Evolutionary conservation across 2,797 vertebrate genomes (phyloP).

Genomic region (Eptatretus atami): DNA sequence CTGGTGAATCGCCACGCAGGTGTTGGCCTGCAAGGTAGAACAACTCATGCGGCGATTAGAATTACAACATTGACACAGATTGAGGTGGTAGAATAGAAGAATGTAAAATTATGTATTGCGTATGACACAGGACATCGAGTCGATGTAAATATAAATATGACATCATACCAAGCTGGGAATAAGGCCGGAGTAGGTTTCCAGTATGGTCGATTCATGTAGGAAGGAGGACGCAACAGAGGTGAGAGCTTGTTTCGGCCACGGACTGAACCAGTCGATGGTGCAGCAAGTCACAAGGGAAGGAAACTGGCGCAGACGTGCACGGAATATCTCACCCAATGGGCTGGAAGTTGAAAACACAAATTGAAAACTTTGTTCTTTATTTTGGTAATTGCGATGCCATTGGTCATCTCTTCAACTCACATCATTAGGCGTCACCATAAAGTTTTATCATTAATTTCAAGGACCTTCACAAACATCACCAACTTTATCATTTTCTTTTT

Average conservation of each 20-base stretch:
- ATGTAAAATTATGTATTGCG: not conserved
- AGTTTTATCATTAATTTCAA: too few species aligned
- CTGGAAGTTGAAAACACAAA: slow-evolving; percentile 13
- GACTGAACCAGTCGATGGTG: slow-evolving; percentile 64
- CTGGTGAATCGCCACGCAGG: not conserved
- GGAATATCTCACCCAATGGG: slow-evolving; percentile 51
- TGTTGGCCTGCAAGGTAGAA: too few species aligned
- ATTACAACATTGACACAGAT: too few species aligned
- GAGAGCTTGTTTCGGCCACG: slow-evolving; percentile 63
- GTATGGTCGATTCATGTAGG: slow-evolving; percentile 29
- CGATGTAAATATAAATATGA: not conserved
- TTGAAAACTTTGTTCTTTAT: too few species aligned
- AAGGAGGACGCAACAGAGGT: slow-evolving; percentile 33
- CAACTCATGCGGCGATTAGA: too few species aligned
- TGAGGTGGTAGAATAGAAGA: slow-evolving; percentile 7
- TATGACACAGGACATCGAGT: not conserved
- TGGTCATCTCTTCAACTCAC: too few species aligned
- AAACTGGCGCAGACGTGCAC: slow-evolving; percentile 45
- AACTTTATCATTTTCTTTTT: too few species aligned
- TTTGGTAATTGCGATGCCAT: too few species aligned
- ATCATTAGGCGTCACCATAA: too few species aligned
- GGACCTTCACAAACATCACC: too few species aligned
- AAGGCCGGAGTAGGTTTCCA: slow-evolving; percentile 16
- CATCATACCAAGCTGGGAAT: slow-evolving; percentile 29
- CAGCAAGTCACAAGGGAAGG: slow-evolving; percentile 64